A percentile compares a stretch with the other conserved stretches of the same genome.
These are phyloP conservation scores for Carassius gibelio DNA, from an alignment of 2,113 vertebrate species.

Conservation along the genomic window DNA sequence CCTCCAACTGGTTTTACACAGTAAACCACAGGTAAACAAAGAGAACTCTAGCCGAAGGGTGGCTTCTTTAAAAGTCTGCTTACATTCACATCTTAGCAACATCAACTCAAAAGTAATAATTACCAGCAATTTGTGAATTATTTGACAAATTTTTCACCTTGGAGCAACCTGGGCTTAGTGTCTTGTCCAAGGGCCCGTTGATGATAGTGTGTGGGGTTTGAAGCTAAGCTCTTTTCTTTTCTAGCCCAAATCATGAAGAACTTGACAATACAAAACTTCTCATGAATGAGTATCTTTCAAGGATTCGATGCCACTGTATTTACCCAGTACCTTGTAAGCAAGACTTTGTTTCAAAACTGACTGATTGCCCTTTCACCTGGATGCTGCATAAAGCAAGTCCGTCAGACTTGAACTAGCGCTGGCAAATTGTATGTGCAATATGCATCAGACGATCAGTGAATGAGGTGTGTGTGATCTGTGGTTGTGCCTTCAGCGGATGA, in stretches of 20 bases:
- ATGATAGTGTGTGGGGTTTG: too few relatives aligned
- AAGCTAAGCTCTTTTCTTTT: too few relatives aligned
- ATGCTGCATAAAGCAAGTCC: background rate
- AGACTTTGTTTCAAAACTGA: background rate
- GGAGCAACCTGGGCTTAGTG: too few relatives aligned
- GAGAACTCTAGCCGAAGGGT: background rate
- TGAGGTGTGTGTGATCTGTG: background rate
- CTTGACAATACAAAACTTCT: background rate
- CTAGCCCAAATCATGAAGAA: background rate
- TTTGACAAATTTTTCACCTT: background rate
- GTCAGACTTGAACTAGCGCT: background rate
- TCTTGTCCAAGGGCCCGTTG: too few relatives aligned
- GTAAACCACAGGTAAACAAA: conserved; percentile 17
- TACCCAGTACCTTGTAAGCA: background rate
- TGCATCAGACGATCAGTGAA: background rate
- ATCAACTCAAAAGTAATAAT: background rate
- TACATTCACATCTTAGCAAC: background rate
- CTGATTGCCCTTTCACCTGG: background rate
- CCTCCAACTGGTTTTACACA: conserved; percentile 14
- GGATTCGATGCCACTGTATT: background rate
- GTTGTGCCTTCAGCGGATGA: background rate
- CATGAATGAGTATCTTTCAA: background rate
- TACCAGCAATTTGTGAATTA: background rate
- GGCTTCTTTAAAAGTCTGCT: background rate
- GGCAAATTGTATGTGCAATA: background rate